phyloP scores from a whole-genome alignment of 1,140 invertebrate species.

The Lasioglossum baleicum region DNA sequence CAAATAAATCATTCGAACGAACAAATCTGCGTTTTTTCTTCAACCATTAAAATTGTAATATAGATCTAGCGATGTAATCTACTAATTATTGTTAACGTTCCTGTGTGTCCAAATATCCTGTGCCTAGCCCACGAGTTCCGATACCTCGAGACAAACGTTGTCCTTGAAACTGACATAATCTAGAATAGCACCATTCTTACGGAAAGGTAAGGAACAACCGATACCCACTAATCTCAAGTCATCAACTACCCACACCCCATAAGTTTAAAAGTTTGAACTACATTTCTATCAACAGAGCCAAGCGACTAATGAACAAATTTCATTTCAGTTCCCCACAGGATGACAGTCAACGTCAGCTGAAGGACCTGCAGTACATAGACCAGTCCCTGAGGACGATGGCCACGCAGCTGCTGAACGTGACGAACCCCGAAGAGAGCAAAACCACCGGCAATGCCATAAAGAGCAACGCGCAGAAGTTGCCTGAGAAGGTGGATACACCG shows the following conservation, averaged over 20 bases:
- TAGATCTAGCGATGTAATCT: neutral
- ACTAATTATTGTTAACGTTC: too few relatives aligned
- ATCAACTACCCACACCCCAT: neutral
- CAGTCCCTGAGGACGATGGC: slow-evolving; percentile 75
- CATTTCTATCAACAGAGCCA: neutral
- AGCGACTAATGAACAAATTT: slow-evolving; percentile 19
- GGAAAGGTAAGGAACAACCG: neutral
- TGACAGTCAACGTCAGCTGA: slow-evolving; percentile 55
- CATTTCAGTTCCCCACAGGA: slow-evolving; percentile 47
- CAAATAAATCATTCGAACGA: slow-evolving; percentile 64
- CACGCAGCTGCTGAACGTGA: slow-evolving; percentile 75
- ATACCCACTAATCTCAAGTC: neutral
- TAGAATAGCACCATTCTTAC: neutral
- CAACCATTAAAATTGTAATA: neutral
- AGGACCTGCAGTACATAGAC: slow-evolving; percentile 74
- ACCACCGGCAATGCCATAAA: slow-evolving; percentile 24
- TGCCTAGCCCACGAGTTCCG: too few relatives aligned
- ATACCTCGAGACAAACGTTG: too few relatives aligned
- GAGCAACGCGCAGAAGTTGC: slow-evolving; percentile 1
- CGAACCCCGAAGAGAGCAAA: slow-evolving; percentile 56
- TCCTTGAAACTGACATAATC: neutral
- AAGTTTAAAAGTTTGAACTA: neutral
- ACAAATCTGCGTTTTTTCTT: slow-evolving; percentile 36
- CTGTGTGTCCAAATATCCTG: neutral
- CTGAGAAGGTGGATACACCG: neutral